Conservation (phyloP, 1,140 invertebrate species). For the Augochlora pura region DNA sequence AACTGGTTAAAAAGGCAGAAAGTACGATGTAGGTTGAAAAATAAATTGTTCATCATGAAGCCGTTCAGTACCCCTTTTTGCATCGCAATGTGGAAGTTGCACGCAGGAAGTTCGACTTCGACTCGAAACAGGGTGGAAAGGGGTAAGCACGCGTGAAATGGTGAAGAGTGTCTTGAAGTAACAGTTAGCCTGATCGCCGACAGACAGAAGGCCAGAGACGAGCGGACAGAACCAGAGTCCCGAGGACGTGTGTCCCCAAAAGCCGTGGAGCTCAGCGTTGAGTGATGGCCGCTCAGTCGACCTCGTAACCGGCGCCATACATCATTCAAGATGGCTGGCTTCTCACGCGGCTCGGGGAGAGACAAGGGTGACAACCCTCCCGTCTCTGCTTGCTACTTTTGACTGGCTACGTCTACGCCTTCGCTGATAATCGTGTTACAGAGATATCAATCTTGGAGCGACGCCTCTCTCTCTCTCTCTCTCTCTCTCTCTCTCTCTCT, state of each 20-base stretch:
- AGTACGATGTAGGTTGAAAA: no score
- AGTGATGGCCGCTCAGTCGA: constrained; percentile 80
- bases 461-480: constrained; percentile 16
- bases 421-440: constrained; percentile 69
- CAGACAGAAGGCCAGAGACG: constrained; percentile 43
- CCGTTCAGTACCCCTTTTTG: no score
- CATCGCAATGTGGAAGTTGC: no score
- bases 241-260: constrained; percentile 65
- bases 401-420: constrained; percentile 70
- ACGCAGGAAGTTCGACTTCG: no score
- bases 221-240: constrained; percentile 61
- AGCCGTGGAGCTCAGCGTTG: constrained; percentile 70
- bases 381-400: constrained; percentile 67
- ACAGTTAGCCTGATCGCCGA: constrained; percentile 44
- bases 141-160: neutral
- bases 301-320: constrained; percentile 81
- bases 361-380: constrained; percentile 74
- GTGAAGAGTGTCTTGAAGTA: neutral
- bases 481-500: no score
- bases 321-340: constrained; percentile 81
- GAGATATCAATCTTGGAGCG: constrained; percentile 67
- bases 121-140: neutral
- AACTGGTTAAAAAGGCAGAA: no score
- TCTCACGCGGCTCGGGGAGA: constrained; percentile 70
- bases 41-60: no score